Evolutionary conservation across 2,797 vertebrate genomes (phyloP).

Genomic region (Heteromormyrus szaboi): DNA sequence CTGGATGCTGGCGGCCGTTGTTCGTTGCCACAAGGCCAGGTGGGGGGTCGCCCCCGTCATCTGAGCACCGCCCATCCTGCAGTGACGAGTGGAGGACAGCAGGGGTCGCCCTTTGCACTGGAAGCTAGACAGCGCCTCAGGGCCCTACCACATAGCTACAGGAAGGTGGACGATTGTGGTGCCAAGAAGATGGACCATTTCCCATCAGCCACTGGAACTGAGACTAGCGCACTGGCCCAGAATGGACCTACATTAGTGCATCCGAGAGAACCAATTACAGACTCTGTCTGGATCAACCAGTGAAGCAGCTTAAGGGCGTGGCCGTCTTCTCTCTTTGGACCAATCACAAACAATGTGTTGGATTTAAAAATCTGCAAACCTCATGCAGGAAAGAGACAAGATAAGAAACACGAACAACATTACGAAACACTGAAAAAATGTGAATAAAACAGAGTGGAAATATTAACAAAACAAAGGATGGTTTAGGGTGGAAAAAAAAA

Average conservation of each 20-base stretch:
- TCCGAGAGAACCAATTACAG: slow-evolving; percentile 45
- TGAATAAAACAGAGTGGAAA: slow-evolving; percentile 54
- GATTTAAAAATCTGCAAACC: slow-evolving; percentile 47
- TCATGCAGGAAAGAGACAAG: slow-evolving; percentile 38
- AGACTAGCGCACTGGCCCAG: slow-evolving; percentile 45
- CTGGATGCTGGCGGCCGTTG: slow-evolving; percentile 23
- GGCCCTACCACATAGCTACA: slow-evolving; percentile 45
- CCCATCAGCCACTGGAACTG: slow-evolving; percentile 45
- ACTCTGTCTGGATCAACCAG: slow-evolving; percentile 45
- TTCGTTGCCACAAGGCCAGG: background rate
- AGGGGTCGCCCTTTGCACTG: slow-evolving; percentile 30
- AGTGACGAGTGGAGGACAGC: slow-evolving; percentile 22
- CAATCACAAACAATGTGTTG: slow-evolving; percentile 47
- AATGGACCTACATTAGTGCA: slow-evolving; percentile 59
- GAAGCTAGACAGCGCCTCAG: slow-evolving; percentile 49
- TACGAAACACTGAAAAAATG: slow-evolving; percentile 49
- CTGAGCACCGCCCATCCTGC: slow-evolving; percentile 17
- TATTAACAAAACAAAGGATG: slow-evolving; percentile 45
- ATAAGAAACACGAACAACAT: slow-evolving; percentile 28
- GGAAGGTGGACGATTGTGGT: slow-evolving; percentile 3
- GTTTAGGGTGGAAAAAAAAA: slow-evolving; percentile 59
- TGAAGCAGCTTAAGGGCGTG: slow-evolving; percentile 35
- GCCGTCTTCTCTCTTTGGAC: slow-evolving; percentile 51
- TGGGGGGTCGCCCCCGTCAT: background rate
- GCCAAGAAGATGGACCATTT: slow-evolving; percentile 44